Conservation (phyloP, 2,113 vertebrate species). For the Prinia subflava region DNA sequence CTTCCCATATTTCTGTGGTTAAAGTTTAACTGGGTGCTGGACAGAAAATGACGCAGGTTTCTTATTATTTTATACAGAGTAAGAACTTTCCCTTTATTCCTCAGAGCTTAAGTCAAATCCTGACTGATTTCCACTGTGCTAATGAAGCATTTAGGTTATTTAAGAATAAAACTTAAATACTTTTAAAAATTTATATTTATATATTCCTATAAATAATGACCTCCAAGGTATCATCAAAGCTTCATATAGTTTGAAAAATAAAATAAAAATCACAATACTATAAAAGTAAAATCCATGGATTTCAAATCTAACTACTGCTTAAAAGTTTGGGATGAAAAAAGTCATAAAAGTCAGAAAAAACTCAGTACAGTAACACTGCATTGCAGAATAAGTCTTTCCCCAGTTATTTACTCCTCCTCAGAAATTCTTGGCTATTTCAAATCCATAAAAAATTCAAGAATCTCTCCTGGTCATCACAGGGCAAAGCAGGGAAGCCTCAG, state of each 20-base stretch:
- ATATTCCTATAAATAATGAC: not conserved
- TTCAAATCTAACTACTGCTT: not conserved
- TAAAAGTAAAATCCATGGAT: not conserved
- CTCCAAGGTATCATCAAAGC: not conserved
- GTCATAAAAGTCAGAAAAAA: not conserved
- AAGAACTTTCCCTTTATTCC: not conserved
- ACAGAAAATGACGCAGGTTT: not conserved
- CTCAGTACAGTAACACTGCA: not conserved
- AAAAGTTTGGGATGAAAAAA: not conserved
- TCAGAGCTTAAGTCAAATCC: accelerated
- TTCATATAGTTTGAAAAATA: not conserved
- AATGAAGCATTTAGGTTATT: not conserved
- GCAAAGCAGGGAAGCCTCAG: not conserved
- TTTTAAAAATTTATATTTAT: accelerated
- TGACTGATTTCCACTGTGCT: not conserved
- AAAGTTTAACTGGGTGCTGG: not conserved
- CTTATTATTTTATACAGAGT: not conserved
- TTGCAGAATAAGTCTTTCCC: not conserved
- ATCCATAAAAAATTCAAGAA: not conserved
- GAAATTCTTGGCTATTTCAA: not conserved
- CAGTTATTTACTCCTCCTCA: not conserved
- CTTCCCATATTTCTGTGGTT: not conserved
- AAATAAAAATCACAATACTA: not conserved
- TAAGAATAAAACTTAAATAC: not conserved
- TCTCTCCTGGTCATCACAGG: not conserved